A percentile compares a stretch with the other conserved stretches of the same genome.
These are phyloP conservation scores for Nyctereutes procyonoides DNA, from an alignment of 2,113 vertebrate species.

Conservation along the genomic window DNA sequence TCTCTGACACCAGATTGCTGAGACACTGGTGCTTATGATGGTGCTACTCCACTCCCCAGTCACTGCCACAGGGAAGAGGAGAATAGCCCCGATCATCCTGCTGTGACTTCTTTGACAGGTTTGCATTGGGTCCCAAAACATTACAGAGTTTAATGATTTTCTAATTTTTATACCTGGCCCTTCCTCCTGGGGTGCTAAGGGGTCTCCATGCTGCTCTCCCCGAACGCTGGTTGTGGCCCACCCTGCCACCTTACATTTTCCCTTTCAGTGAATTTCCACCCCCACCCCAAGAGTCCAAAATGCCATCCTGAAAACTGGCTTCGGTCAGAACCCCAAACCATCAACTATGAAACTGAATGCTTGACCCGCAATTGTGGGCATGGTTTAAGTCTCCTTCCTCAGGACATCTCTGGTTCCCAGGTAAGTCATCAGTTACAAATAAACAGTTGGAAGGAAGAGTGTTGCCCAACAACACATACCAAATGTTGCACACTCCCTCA, in stretches of 20 bases:
- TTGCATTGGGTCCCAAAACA: conserved; percentile 8
- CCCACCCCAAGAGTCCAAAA: neutral
- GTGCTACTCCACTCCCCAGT: neutral
- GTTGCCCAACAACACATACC: neutral
- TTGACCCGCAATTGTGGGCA: neutral
- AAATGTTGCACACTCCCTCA: neutral
- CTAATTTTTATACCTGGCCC: neutral
- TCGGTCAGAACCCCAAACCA: neutral
- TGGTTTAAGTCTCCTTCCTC: neutral
- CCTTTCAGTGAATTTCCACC: neutral
- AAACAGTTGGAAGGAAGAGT: neutral
- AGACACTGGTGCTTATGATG: neutral
- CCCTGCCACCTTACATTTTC: neutral
- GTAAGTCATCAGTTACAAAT: neutral
- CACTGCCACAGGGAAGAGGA: neutral
- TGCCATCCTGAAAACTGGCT: neutral
- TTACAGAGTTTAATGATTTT: neutral
- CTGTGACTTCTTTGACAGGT: neutral
- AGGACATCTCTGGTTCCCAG: neutral
- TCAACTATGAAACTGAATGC: neutral
- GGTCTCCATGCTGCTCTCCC: neutral
- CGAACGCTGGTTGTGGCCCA: neutral
- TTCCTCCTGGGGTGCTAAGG: neutral
- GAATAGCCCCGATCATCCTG: neutral
- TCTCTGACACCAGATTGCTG: neutral